Evolutionary conservation across 92 coral and sea anemone genomes (phyloP).

Genomic region (Metridium senile): DNA sequence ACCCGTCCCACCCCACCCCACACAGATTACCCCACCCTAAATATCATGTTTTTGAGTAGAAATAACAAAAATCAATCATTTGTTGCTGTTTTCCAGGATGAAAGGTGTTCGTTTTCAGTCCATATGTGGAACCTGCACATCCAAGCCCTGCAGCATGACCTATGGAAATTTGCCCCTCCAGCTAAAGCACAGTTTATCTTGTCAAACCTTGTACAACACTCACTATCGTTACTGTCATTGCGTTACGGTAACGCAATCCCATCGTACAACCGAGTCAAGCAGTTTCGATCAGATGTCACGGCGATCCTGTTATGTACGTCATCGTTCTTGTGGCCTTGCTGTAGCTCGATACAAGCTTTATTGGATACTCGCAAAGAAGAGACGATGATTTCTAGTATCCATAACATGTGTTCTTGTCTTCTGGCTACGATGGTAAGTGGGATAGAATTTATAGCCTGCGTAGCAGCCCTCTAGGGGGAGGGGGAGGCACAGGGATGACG

Average conservation of each 20-base stretch:
- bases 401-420: conserved; percentile 87
- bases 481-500: too few relatives aligned
- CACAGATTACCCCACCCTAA: too few relatives aligned
- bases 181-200: conserved; percentile 81
- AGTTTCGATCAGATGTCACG: conserved; percentile 90
- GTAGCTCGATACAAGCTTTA: conserved; percentile 60
- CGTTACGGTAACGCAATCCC: conserved; percentile 80
- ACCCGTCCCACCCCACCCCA: too few relatives aligned
- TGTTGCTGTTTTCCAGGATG: conserved; percentile 71
- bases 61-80: too few relatives aligned
- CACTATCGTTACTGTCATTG: conserved; percentile 70
- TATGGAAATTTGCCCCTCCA: conserved; percentile 88
- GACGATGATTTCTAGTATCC: conserved; percentile 68
- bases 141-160: conserved; percentile 80
- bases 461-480: too few relatives aligned
- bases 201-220: conserved; percentile 72
- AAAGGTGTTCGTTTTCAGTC: conserved; percentile 93
- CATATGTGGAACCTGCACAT: conserved; percentile 99
- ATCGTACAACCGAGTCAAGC: conserved; percentile 71
- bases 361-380: conserved; percentile 55
- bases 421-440: conserved; percentile 80
- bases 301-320: conserved; percentile 68
- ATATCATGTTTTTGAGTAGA: too few relatives aligned
- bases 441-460: too few relatives aligned
- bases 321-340: conserved; percentile 75